Base-by-base conservation (phyloP, 2,113 vertebrate genomes). In the Chaetodon trifascialis region DNA sequence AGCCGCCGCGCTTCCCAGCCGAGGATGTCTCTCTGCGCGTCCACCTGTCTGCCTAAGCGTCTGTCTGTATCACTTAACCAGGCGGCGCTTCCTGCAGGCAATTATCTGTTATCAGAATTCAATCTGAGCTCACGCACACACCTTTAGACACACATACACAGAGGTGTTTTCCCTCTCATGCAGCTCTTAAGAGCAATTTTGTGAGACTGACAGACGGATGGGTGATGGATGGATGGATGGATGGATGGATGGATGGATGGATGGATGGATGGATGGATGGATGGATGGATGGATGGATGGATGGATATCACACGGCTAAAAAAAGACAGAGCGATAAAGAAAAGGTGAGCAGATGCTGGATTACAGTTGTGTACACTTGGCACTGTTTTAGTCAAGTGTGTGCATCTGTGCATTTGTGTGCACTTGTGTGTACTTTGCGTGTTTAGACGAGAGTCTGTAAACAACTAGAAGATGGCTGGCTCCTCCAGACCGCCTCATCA, bases 81-180 rank as follows among this genome's bases (percentile, higher is more conserved):
- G 51, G 62, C 25, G 12, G 42, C 17, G 38, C 69, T 77, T 86
- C 58, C 76, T 70, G 70, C 81, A 19, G 25, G 83, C 77, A 82
- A 88, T 91, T 79, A 84, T 79, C 76, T 77, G 73, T 68, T 91
- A 89, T 89, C 83, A 86, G 73, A 23, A 64, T 82, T 62, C 23
- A 79, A 42, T 72, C 19, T 14, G 17, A 47, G 36, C 21, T 3
- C 58, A 30, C 30, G 25, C 67, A 16, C 71, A 30, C 64, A 70
- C 52, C 46, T 72, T 38, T 47, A 71, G n/a, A 67, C 52, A 59
- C 21, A 66, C 17, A 67, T 3, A 71, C 38, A 72, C 14, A 77
- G 0, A 1, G 4, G 44, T 36, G 47, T 60, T 44, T 34, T 36
- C 7, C 59, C 49, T 56, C 70, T 56, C 58, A 34, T 23, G 17